These are phyloP conservation scores for Drosophila subquinaria DNA, from an alignment of 2,888 invertebrate genomes.

Conservation along the genomic window DNA sequence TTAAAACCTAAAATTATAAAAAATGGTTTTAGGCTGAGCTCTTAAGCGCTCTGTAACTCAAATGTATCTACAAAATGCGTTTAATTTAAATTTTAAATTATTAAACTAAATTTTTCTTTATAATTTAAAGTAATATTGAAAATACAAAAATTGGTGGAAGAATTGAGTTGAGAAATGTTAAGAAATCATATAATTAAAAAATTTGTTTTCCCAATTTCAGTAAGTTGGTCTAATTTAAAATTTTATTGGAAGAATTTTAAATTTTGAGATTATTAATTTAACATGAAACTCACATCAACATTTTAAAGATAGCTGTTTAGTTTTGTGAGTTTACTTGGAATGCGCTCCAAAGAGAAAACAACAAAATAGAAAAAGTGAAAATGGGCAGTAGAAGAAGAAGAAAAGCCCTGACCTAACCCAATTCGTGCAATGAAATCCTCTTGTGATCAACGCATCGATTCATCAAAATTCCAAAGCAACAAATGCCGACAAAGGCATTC, in stretches of 20 bases:
- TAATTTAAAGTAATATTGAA: background rate
- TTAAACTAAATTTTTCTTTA: background rate
- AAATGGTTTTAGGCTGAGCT: conserved; percentile 15
- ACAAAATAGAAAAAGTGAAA: conserved; percentile 30
- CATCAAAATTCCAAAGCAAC: conserved; percentile 41
- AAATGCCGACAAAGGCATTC: conserved; percentile 57
- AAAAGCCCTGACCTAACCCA: conserved; percentile 52
- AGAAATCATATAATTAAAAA: background rate
- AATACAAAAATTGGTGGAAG: background rate
- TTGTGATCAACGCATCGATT: conserved; percentile 14
- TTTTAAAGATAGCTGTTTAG: background rate
- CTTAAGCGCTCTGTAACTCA: conserved; percentile 2
- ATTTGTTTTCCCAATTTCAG: background rate
- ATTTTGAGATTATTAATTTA: background rate
- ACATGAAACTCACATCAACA: background rate
- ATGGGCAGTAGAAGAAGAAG: background rate
- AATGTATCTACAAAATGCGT: background rate
- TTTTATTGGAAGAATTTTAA: background rate
- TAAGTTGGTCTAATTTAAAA: no score
- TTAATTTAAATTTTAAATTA: background rate
- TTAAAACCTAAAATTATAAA: conserved; percentile 28
- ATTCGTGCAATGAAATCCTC: conserved; percentile 13
- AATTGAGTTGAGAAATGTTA: background rate
- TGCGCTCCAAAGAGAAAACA: conserved; percentile 23
- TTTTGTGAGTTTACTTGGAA: background rate